These are phyloP conservation scores for Macheiramphus alcinus DNA, from an alignment of 2,113 vertebrate species.

Conservation along the genomic window DNA sequence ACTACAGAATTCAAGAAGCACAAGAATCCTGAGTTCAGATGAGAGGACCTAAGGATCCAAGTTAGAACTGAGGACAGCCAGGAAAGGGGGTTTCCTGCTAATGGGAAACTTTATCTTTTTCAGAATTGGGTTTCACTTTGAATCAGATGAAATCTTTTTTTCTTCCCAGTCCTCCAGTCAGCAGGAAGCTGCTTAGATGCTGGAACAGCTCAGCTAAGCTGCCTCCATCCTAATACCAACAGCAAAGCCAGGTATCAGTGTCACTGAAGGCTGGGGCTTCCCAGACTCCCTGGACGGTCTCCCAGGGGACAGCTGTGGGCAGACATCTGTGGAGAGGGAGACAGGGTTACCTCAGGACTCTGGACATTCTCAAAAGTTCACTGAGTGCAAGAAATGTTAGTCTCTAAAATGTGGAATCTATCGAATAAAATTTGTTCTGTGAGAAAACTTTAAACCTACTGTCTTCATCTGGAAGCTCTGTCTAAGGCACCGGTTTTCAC, in stretches of 20 bases:
- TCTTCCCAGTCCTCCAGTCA: neutral
- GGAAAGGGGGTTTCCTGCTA: conserved; percentile 5
- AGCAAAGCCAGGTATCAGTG: neutral
- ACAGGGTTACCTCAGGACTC: neutral
- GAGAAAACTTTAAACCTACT: neutral
- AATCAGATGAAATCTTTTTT: neutral
- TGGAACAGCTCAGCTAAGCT: neutral
- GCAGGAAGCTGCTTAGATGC: neutral
- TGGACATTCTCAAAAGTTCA: neutral
- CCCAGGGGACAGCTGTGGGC: neutral
- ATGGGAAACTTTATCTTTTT: neutral
- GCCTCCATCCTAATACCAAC: neutral
- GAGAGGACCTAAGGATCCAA: neutral
- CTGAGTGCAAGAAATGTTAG: neutral
- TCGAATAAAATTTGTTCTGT: neutral
- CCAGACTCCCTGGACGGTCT: neutral
- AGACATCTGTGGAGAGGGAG: neutral
- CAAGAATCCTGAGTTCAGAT: neutral
- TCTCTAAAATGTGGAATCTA: neutral
- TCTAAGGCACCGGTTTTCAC: neutral
- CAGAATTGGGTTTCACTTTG: neutral
- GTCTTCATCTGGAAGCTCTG: neutral
- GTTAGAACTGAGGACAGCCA: neutral
- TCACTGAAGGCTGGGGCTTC: neutral
- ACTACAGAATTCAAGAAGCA: neutral